Percentiles rank a stretch among this genome's conserved stretches.
phyloP scores from a whole-genome alignment of 2,888 invertebrate species.

The Thera obeliscata region DNA sequence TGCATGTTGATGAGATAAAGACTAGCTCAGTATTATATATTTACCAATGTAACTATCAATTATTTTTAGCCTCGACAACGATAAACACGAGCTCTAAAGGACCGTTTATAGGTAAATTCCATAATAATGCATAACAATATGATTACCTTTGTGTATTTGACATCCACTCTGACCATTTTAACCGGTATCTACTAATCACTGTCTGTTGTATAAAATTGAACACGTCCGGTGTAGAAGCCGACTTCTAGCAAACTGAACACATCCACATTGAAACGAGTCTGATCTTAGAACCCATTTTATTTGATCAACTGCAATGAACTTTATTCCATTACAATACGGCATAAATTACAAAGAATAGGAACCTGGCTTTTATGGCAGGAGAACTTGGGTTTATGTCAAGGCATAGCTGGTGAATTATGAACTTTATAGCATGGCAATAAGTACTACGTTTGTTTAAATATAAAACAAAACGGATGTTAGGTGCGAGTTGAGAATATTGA shows the following conservation, averaged over 20 bases:
- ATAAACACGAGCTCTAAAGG: no score
- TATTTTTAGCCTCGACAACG: no score
- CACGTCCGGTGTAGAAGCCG: constrained; percentile 40
- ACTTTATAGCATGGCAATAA: background rate
- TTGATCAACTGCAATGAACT: background rate
- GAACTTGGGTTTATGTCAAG: background rate
- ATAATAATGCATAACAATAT: background rate
- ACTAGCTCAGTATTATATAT: no score
- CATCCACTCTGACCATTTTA: constrained; percentile 80
- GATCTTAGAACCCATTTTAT: background rate
- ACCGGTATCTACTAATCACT: constrained; percentile 18
- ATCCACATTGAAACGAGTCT: background rate
- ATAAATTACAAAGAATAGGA: background rate
- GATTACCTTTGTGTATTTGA: constrained; percentile 81
- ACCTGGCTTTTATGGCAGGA: background rate
- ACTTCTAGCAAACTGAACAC: constrained; percentile 46
- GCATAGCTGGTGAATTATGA: background rate
- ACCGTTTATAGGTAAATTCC: no score
- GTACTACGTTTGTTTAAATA: background rate
- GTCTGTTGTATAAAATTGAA: constrained; percentile 14
- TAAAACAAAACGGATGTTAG: background rate
- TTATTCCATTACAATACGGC: background rate
- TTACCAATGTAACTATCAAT: no score
- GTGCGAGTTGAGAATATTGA: background rate
- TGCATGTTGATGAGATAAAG: no score